These are phyloP conservation scores for Leptonema lineaticorne DNA, from an alignment of 1,140 invertebrate species.

Conservation along the genomic window DNA sequence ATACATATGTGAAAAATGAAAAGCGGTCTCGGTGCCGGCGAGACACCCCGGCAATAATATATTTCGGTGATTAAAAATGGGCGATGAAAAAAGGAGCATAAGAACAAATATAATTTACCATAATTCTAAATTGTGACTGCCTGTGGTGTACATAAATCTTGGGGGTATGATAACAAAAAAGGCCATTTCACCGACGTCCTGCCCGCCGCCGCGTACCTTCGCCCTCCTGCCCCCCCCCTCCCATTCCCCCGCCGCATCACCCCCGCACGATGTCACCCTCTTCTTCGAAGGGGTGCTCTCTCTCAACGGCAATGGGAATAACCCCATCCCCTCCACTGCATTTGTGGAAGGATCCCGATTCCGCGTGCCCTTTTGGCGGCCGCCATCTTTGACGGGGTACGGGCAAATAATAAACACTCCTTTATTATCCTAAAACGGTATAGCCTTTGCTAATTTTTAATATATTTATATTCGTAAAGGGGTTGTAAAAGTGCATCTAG, in stretches of 20 bases:
- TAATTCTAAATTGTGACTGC: slow-evolving; percentile 43
- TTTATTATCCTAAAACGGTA: slow-evolving; percentile 41
- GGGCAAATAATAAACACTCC: slow-evolving; percentile 42
- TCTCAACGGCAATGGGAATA: no score
- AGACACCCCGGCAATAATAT: slow-evolving; percentile 34
- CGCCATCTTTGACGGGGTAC: slow-evolving; percentile 40
- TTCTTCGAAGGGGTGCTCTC: slow-evolving; percentile 7
- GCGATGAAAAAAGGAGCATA: slow-evolving; percentile 39
- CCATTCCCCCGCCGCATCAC: slow-evolving; percentile 25
- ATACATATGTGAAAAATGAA: background rate
- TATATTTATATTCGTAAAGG: slow-evolving; percentile 6
- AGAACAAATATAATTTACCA: slow-evolving; percentile 43
- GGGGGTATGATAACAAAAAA: slow-evolving; percentile 42
- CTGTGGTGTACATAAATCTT: slow-evolving; percentile 43
- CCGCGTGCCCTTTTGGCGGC: slow-evolving; percentile 22
- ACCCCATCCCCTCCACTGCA: slow-evolving; percentile 22
- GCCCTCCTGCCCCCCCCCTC: slow-evolving; percentile 28
- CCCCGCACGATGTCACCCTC: slow-evolving; percentile 17
- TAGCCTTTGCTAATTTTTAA: slow-evolving; percentile 34
- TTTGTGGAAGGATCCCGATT: no score
- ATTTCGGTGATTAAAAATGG: slow-evolving; percentile 40
- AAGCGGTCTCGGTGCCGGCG: background rate
- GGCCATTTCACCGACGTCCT: slow-evolving; percentile 39
- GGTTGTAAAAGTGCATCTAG: no score
- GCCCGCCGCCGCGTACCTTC: slow-evolving; percentile 7